Evolutionary conservation across 2,888 invertebrate genomes (phyloP), one percentile per base, ranked within the genome.

Genomic region (Helobdella robusta): DNA sequence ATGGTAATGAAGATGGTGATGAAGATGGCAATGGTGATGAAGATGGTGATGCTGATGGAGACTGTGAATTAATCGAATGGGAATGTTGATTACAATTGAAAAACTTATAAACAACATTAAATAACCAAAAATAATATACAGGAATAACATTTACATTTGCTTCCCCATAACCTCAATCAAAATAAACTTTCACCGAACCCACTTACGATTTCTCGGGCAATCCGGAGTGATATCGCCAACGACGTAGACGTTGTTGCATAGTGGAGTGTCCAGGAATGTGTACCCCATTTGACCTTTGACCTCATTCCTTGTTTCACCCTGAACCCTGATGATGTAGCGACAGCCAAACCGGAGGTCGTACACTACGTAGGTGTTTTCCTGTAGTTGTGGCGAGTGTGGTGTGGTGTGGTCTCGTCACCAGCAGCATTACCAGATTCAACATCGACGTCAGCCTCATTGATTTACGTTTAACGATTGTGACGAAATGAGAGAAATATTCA

Each of bases 281-380:
- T 67, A 66, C 2, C 69, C 36, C 54, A 63, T 65, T 1, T 67
- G 64, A 18, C 73, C 72, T 5, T 58, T 58, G 6, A 58, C 52
- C 3, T 70, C 71, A 2, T 68, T 48, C 1, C 36, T 28, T 30
- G 68, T 50, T 11, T 40, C 50, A 3, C 34, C 62, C 50, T 71
- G 71, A 32, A 75, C 73, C 59, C 70, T 71, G 18, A 74, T 70
- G 20, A 69, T 68, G 68, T 76, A 76, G 18, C 73, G 73, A 65
- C 76, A 76, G 66, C 72, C 71, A 66, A 73, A 75, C 62, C 72
- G 72, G 5, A 76, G 72, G 64, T 75, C 74, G 66, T 74, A 75
- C 30, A 75, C 67, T 8, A 69, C 69, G 65, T 75, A 76, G 46
- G 65, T 44, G 34, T 65, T 63, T 23, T 71, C 71, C 75, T 75